Base-by-base conservation (phyloP, 2,888 invertebrate species). In the Blera fallax region DNA sequence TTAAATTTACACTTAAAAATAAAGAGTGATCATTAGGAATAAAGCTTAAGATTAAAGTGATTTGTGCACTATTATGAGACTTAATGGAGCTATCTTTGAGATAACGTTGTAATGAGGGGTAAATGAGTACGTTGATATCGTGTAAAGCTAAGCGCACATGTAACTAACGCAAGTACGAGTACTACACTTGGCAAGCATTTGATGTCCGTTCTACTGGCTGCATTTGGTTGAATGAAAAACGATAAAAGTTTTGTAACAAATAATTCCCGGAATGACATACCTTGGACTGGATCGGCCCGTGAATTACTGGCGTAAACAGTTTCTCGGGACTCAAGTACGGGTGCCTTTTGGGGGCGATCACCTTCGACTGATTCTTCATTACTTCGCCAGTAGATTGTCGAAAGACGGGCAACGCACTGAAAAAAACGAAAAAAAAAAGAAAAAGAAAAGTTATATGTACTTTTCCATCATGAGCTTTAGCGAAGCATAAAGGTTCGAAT, bases 281-380 rank as follows among this genome's bases (percentile, higher is more conserved):
- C 95, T 93, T 95, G 94, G 88, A 95, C 95, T 90, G 95, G 93
- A 91, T 95, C 95, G 87, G 95, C 95, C 89, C 95, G 93, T 80
- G 95, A 94, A 81, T 93, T 92, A 85, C 92, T 91, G 45, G 92
- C 91, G 67, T 91, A 92, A 14, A 93, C 94, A 58, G 94, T 95
- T 90, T 95, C 95, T 77, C 95, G 93, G 89, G 95, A 95, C 90
- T 95, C 95, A 89, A 95, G 92, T 50, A 94, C 95, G 45, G 95
- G 94, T 45, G 94, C 94, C 91, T 94, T 94, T 89, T 94, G 94
- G 80, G 94, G 94, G 85, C 94, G 92, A 89, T 95, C 95, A 64
- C 95, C 95, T 91, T 95, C 95, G 85, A 95, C 95, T 89, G 95
- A 95, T 91, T 95, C 95, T 91, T 96, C 96, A 91, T 96, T 96